These are phyloP conservation scores for Drosophila sp. DNA, from an alignment of 1,140 invertebrate species.

Conservation along the genomic window DNA sequence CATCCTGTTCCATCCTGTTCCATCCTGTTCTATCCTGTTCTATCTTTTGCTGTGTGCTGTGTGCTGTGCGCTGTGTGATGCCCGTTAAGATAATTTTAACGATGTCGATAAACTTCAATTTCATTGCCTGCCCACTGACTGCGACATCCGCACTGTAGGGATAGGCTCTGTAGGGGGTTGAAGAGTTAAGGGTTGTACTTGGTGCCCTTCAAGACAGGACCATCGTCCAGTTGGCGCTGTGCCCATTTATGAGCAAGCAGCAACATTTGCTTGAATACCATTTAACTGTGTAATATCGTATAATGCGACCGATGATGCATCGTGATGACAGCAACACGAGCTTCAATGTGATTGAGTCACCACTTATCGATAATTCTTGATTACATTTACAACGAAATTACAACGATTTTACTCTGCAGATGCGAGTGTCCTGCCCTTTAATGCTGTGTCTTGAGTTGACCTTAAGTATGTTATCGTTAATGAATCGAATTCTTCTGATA, in stretches of 20 bases:
- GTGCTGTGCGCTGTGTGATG: slow-evolving; percentile 48
- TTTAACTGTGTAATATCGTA: slow-evolving; percentile 66
- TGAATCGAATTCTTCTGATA: no score
- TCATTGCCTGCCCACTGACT: slow-evolving; percentile 60
- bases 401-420: not conserved
- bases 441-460: slow-evolving; percentile 1
- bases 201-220: not conserved
- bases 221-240: slow-evolving; percentile 11
- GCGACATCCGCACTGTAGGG: not conserved
- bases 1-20: slow-evolving; percentile 40
- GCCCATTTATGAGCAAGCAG: slow-evolving; percentile 59
- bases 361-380: slow-evolving; percentile 66
- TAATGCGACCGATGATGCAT: slow-evolving; percentile 43
- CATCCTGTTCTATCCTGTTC: slow-evolving; percentile 38
- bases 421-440: not conserved
- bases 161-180: not conserved
- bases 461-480: not conserved
- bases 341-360: slow-evolving; percentile 52
- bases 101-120: slow-evolving; percentile 83
- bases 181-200: not conserved
- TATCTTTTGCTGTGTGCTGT: slow-evolving; percentile 40
- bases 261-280: slow-evolving; percentile 54
- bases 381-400: slow-evolving; percentile 50
- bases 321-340: slow-evolving; percentile 27
- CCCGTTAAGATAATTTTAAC: slow-evolving; percentile 82